Evolutionary conservation across 2,888 invertebrate species (phyloP).

Genomic region (Halictus ligatus): DNA sequence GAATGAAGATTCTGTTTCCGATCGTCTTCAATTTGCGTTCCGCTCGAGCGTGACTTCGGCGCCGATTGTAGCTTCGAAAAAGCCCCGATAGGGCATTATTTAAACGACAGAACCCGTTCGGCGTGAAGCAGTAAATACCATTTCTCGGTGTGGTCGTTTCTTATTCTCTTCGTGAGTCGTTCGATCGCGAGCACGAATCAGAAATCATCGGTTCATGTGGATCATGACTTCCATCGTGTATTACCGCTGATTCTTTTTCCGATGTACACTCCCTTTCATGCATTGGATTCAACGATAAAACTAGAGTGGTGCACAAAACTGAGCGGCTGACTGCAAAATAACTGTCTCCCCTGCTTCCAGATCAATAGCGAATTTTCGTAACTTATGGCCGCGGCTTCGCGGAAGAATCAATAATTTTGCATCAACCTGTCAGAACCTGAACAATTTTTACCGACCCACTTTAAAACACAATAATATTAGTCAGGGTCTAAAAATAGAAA

Average conservation of each 20-base stretch:
- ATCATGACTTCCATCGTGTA: neutral
- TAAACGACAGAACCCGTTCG: neutral
- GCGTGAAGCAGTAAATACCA: constrained; percentile 26
- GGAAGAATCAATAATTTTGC: neutral
- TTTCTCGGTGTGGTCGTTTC: constrained; percentile 1
- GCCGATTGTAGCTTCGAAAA: neutral
- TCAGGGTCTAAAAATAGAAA: neutral
- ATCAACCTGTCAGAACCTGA: neutral
- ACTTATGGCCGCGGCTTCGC: neutral
- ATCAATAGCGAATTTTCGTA: neutral
- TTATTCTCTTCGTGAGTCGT: constrained; percentile 7
- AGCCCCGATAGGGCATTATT: neutral
- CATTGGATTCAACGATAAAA: neutral
- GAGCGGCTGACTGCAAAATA: neutral
- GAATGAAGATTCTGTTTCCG: neutral
- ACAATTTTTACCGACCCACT: neutral
- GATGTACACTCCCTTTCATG: neutral
- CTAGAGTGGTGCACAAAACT: neutral
- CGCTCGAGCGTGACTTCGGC: neutral
- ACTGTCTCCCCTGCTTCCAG: neutral
- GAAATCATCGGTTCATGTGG: constrained; percentile 11
- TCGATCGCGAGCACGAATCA: neutral
- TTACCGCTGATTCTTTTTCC: neutral
- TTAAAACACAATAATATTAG: no score
- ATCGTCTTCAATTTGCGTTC: neutral